Percentiles rank a stretch among this genome's conserved stretches.
phyloP scores from a whole-genome alignment of 2,888 invertebrate genomes.

The Gymnocheta viridis region DNA sequence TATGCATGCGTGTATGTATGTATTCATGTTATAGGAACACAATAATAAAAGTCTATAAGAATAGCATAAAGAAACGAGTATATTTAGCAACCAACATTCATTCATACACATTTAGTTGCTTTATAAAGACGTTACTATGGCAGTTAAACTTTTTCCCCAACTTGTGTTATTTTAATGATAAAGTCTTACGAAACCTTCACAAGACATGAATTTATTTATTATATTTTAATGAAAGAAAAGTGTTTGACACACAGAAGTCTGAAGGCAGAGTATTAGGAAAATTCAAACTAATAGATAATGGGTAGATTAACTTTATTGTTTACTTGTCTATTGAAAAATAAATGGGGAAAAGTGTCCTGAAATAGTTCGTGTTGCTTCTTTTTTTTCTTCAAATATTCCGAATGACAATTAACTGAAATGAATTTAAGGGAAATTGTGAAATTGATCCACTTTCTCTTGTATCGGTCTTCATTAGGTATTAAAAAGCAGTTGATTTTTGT shows the following conservation, averaged over 20 bases:
- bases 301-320: constrained; percentile 1
- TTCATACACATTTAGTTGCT: too few relatives aligned
- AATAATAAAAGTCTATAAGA: constrained; percentile 5
- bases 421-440: too few relatives aligned
- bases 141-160: constrained; percentile 22
- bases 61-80: not conserved
- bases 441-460: too few relatives aligned
- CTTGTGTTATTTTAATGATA: constrained; percentile 29
- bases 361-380: not conserved
- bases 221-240: not conserved
- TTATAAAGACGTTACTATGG: constrained; percentile 40
- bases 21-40: not conserved
- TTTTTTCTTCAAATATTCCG: not conserved
- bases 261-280: not conserved
- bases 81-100: constrained; percentile 4
- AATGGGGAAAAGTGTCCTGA: not conserved
- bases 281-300: not conserved
- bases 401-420: not conserved
- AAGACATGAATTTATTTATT: constrained; percentile 28
- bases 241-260: not conserved
- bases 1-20: too few relatives aligned
- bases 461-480: not conserved
- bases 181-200: constrained; percentile 10
- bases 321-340: constrained; percentile 14
- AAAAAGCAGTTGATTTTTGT: too few relatives aligned